phyloP scores from a whole-genome alignment of 1,140 invertebrate species.

The Leptopilina boulardi region DNA sequence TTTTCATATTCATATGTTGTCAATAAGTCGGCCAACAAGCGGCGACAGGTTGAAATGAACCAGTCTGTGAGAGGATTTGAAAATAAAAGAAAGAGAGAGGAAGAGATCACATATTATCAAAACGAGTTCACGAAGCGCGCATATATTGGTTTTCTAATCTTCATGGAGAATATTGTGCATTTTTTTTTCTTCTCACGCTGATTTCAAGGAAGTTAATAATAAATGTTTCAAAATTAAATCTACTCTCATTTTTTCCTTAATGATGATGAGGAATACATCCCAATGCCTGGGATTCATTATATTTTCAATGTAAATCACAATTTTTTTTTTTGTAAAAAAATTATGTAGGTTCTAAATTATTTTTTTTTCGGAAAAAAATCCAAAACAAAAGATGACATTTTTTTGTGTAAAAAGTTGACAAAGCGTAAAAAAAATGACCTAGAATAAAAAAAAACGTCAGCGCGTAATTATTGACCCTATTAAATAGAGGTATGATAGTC shows the following conservation, averaged over 20 bases:
- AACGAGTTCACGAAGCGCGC: slow-evolving; percentile 12
- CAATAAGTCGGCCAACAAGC: slow-evolving; percentile 24
- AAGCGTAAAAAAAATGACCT: slow-evolving; percentile 3
- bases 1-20: slow-evolving; percentile 41
- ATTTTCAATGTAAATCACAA: no score
- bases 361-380: no score
- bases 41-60: slow-evolving; percentile 25
- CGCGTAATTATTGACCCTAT: neutral
- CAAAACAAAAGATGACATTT: neutral
- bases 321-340: no score
- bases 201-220: slow-evolving; percentile 37
- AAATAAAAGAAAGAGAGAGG: slow-evolving; percentile 40
- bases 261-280: neutral
- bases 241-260: slow-evolving; percentile 47
- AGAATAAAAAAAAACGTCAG: neutral
- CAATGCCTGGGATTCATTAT: no score
- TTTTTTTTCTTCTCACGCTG: slow-evolving; percentile 41
- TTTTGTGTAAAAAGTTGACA: slow-evolving; percentile 1
- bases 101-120: no score
- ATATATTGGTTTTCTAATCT: slow-evolving; percentile 34
- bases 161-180: slow-evolving; percentile 17
- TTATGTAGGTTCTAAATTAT: no score
- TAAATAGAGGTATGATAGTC: neutral
- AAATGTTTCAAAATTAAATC: slow-evolving; percentile 5
- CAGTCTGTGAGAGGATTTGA: slow-evolving; percentile 28